Evolutionary conservation across 2,888 invertebrate genomes (phyloP).

Genomic region (Eutolmus rufibarbis): DNA sequence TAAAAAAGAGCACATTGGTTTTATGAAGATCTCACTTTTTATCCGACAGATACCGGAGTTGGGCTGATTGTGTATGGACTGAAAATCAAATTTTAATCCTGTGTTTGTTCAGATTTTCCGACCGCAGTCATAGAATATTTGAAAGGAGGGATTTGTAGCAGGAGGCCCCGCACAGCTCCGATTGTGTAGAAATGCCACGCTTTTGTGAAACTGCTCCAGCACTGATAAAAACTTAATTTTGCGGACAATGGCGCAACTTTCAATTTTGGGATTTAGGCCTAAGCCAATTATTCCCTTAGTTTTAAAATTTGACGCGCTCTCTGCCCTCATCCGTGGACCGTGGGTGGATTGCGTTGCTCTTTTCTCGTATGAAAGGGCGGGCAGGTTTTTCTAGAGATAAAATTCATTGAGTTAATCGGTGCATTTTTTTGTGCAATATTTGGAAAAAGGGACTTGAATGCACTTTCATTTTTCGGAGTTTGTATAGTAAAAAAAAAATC

Average conservation of each 20-base stretch:
- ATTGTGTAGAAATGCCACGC: conserved; percentile 44
- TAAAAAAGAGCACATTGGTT: not conserved
- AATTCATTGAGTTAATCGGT: not conserved
- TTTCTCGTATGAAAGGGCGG: not conserved
- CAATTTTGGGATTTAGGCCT: conserved; percentile 41
- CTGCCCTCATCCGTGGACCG: not conserved
- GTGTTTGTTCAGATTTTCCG: conserved; percentile 36
- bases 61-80: not conserved
- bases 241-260: conserved; percentile 37
- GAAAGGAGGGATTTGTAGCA: conserved; percentile 18
- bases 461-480: not conserved
- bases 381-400: not conserved
- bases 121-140: conserved; percentile 28
- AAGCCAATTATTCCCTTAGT: conserved; percentile 44
- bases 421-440: not conserved
- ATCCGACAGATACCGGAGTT: conserved; percentile 16
- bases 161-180: not conserved
- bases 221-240: conserved; percentile 45
- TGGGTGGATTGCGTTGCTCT: not conserved
- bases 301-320: not conserved
- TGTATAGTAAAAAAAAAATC: not conserved
- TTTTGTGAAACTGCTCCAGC: conserved; percentile 36
- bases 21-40: conserved; percentile 6
- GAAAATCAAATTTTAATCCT: conserved; percentile 36
- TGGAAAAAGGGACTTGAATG: not conserved